Evolutionary conservation across 2,113 vertebrate species (phyloP), one percentile per base, ranked within the genome.

Genomic region (Notarius lentiginosus): DNA sequence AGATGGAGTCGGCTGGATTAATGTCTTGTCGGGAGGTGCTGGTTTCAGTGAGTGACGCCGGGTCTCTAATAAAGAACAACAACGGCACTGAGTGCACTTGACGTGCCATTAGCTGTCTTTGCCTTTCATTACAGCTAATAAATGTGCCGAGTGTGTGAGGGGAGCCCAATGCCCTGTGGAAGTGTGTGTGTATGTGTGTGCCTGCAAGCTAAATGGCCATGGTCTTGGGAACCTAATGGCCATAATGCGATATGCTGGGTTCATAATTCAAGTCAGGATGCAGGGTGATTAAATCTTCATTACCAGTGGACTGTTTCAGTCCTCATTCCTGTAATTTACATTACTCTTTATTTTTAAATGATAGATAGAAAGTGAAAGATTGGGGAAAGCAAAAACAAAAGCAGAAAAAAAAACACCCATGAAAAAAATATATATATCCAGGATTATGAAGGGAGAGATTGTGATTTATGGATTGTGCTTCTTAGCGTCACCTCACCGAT

Each of bases 281-380:
- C 88, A 9, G 65, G 90, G 90, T 91, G 91, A 92, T 91, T 92
- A 92, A 92, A 91, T 91, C 89, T 91, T 90, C 89, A 91, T 92
- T 91, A 91, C 61, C 53, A 68, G 79, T 41, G 60, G 86, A 86
- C 87, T 61, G 85, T 79, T 87, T 86, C 55, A 11, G 49, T 82
- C 65, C 82, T 22, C 86, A 84, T 86, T 86, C 53, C 66, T 63
- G 49, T 61, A 83, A 90, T 88, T 82, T 79, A 79, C 85, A 87
- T 86, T 80, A 85, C 82, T 88, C 85, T 51, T 88, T 55, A 55
- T 65, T 86, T 87, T 87, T 86, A 61, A 85, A 87, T 87, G 88
- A 89, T 87, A 55, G 75, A 90, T 70, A 56, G 65, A 5, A 70
- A 5, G 75, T 14, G 84, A 65, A 77, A 34, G 27, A 18, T 79